Evolutionary conservation across 2,888 invertebrate genomes (phyloP), one percentile per base, ranked within the genome.

Genomic region (Torymus aiolomorphi): DNA sequence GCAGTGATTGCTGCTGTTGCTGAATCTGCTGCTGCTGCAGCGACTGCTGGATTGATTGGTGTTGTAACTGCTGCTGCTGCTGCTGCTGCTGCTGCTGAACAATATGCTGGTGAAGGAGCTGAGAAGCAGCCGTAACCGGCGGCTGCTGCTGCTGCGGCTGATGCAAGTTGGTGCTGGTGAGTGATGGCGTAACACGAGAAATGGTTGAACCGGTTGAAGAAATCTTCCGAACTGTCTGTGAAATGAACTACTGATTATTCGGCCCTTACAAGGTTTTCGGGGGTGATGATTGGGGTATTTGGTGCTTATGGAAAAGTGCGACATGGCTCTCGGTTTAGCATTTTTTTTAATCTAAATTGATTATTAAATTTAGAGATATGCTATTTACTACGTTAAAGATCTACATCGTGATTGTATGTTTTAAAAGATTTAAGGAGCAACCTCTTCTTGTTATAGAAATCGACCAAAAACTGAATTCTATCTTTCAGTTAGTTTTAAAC

Each of bases 211-310:
- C 90, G 90, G 87, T 87, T 88, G 90, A 89, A 90, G 90, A 90
- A 90, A 91, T 90, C 91, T 92, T 92, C 92, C 92, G 92, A 92
- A 92, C 92, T 92, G 92, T 92, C 92, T 92, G 92, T 91, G 92
- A 91, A 91, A 92, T 87, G 83, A 89, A 85, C 86, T 87, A 88
- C 89, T 90, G 89, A 91, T 90, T 89, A 89, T 85, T 87, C 88
- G 87, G 89, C 83, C 82, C 89, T 85, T 84, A 80, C 71, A 73
- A 11, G 69, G 20, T 75, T 82, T 20, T 71, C 42, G 63, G 65
- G 62, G 12, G 16, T 70, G 31, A 31, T 31, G 31, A 31, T 66
- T 24, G 24, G 24, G 16, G 61, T 42, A 24, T 49, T 54, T 20
- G 8, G 16, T 16, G 49, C 76, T 67, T 67, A 73, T n/a, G 73